Percentiles rank a stretch among this genome's conserved stretches.
These are phyloP conservation scores for Schizothorax lantsangensis DNA, from an alignment of 2,797 vertebrate species.

Conservation along the genomic window DNA sequence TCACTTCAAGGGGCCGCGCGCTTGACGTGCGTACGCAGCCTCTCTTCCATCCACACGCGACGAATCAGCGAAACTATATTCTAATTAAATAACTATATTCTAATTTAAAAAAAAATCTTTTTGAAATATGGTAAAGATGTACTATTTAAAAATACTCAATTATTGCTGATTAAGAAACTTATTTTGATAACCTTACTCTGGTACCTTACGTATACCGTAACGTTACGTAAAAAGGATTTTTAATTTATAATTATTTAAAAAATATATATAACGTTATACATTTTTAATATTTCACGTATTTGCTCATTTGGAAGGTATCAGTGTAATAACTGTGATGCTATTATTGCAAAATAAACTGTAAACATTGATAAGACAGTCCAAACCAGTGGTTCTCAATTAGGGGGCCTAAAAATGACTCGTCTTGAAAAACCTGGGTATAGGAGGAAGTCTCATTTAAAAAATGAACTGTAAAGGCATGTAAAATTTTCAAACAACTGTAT, in stretches of 20 bases:
- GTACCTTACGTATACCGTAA: neutral
- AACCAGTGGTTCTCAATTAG: neutral
- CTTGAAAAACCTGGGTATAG: neutral
- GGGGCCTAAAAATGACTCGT: neutral
- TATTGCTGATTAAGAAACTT: neutral
- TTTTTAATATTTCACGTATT: neutral
- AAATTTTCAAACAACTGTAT: neutral
- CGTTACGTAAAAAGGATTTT: neutral
- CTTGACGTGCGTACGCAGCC: conserved; percentile 35
- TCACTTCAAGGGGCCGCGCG: conserved; percentile 74
- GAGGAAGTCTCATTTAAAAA: neutral
- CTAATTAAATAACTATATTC: no score
- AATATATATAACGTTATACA: no score
- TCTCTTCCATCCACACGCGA: neutral
- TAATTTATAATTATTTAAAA: neutral
- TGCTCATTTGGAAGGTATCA: neutral
- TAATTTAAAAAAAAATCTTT: no score
- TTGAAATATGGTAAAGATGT: neutral
- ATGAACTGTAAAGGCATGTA: neutral
- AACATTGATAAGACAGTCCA: no score
- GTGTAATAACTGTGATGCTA: neutral
- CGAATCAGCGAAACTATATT: neutral
- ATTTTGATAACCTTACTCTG: neutral
- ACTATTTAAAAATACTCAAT: neutral
- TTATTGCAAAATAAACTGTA: neutral